Evolutionary conservation across 2,888 invertebrate species (phyloP), one percentile per base, ranked within the genome.

Genomic region (Thecophora atra): DNA sequence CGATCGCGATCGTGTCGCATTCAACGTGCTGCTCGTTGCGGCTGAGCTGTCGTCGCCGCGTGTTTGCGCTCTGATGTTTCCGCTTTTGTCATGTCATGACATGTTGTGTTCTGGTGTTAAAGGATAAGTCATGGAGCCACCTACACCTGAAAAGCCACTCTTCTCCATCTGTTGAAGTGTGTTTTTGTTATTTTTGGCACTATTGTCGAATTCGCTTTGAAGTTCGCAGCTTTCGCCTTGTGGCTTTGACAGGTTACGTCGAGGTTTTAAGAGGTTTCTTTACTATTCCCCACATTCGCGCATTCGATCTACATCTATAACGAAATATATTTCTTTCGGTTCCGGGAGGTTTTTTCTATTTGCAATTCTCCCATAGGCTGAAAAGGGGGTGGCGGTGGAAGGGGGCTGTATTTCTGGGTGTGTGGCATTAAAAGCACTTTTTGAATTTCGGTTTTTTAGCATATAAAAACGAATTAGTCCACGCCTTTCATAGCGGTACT

Each of bases 251-350:
- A 70, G 70, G 70, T 70, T 62, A 24, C 19, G 15, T 52, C 60
- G 15, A 47, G 47, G 4, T 5, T 47, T 47, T 7, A 44, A 13
- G 47, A 17, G 47, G 47, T 52, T 37, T 37, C 52, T n/a, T n/a
- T n/a, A n/a, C n/a, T 51, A 15, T 26, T 28, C n/a, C 11, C n/a
- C 24, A 15, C 8, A 37, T 63, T 62, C 37, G 51, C 62, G 52
- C 51, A 70, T 70, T 70, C 70, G 70, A 51, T 70, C 37, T 62
- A 70, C 62, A 72, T 77, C 80, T 82, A 80, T 82, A 80, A 82
- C 82, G 82, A 82, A 82, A 80, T 83, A 82, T 82, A 82, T 83
- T 79, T 81, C 79, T 82, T 81, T 83, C 78, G 80, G 79, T 82
- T 81, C 78, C 77, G 78, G 78, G 77, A 78, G 71, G 63, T n/a